phyloP scores from a whole-genome alignment of 2,888 invertebrate species.

The Tineola bisselliella region DNA sequence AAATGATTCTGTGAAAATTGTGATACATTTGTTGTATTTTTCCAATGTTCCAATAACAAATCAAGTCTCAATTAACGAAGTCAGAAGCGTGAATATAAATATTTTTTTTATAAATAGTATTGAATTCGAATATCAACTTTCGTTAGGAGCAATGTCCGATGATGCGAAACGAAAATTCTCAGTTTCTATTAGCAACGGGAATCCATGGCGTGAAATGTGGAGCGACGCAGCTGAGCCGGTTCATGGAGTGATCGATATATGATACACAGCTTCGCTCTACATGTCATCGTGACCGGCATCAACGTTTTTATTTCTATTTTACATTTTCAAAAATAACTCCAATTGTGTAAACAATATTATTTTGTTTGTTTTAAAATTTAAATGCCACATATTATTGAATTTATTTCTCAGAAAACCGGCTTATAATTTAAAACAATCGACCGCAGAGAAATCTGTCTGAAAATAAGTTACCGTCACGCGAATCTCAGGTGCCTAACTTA shows the following conservation, averaged over 20 bases:
- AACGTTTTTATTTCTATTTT: slow-evolving; percentile 11
- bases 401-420: slow-evolving; percentile 31
- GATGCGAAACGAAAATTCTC: neutral
- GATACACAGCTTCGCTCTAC: slow-evolving; percentile 56
- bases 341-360: slow-evolving; percentile 31
- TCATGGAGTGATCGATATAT: slow-evolving; percentile 52
- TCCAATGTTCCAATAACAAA: too few relatives aligned
- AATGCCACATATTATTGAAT: too few relatives aligned
- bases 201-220: slow-evolving; percentile 18
- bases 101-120: too few relatives aligned
- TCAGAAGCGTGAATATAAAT: too few relatives aligned
- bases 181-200: slow-evolving; percentile 19
- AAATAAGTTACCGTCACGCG: slow-evolving; percentile 49
- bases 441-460: slow-evolving; percentile 40
- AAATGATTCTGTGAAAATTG: too few relatives aligned
- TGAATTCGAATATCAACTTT: neutral
- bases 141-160: neutral
- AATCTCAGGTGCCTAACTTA: slow-evolving; percentile 17
- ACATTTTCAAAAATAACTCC: neutral
- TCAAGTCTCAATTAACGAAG: too few relatives aligned
- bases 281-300: slow-evolving; percentile 46
- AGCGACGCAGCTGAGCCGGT: slow-evolving; percentile 32
- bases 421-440: slow-evolving; percentile 49
- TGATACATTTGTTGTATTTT: too few relatives aligned
- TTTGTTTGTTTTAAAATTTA: too few relatives aligned